Base-by-base conservation (phyloP, 2,888 invertebrate genomes). In the Thecophora atra region DNA sequence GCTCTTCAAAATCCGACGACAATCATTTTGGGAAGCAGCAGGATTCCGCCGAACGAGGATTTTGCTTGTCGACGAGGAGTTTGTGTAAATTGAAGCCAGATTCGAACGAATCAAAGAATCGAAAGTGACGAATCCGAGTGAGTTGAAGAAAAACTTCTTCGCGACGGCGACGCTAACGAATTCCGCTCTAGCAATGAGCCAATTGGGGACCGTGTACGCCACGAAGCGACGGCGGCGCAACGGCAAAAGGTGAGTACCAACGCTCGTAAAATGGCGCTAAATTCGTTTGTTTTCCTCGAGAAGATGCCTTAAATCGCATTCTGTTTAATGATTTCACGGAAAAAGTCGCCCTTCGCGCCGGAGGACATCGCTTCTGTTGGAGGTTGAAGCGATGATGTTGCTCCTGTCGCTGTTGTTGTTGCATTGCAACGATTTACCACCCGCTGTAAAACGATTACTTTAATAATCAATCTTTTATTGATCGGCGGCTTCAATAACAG, bases 131-230 rank as follows among this genome's bases (percentile, higher is more conserved):
- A 26, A 26, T 26, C n/a, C 8, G 11, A 0, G 47, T 17, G 26
- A 24, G 24, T 21, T 21, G 19, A 37, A 54, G 26, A 54, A 51
- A 75, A 79, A 81, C 77, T 72, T 77, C 79, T 79, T 81, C 85
- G 85, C 81, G 78, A 85, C 85, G 85, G 85, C 85, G 81, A 83
- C 85, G 82, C 81, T 83, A 80, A 84, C 85, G 80, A 85, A 85
- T 80, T 83, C 84, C 83, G 85, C 85, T 82, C 82, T 85, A 81
- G 88, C 89, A 82, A 93, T 93, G 92, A 96, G 94, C 89, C 96
- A 96, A 87, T 91, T 97, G 83, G 96, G 96, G 80, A 98, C 97
- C 82, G 98, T 98, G 83, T 98, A 98, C 88, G 98, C 98, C 81
- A 98, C 98, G 81, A 98, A 98, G 89, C 89, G 98, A 85, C 91